These are phyloP conservation scores for Pseudochirops corinnae DNA, from an alignment of 2,797 vertebrate species.

Conservation along the genomic window DNA sequence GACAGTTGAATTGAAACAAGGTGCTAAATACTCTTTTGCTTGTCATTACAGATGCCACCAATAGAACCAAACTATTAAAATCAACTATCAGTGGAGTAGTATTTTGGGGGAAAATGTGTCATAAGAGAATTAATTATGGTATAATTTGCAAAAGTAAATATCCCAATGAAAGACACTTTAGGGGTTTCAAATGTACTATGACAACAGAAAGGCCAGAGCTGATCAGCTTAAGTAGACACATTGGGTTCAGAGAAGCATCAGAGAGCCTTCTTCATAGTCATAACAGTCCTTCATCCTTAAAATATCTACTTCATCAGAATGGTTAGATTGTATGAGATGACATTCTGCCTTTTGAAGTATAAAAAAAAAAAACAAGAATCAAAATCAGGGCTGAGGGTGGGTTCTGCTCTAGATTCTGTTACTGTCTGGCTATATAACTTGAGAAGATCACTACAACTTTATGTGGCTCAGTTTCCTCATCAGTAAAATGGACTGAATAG, in stretches of 20 bases:
- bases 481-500: conserved; percentile 25
- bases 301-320: not conserved
- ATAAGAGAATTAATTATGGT: conserved; percentile 44
- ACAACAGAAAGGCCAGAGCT: not conserved
- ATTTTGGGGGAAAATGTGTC: not conserved
- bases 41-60: not conserved
- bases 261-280: conserved; percentile 19
- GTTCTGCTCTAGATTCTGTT: not conserved
- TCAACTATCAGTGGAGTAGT: not conserved
- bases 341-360: not conserved
- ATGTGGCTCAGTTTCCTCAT: not conserved
- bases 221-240: conserved; percentile 34
- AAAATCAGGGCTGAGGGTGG: not conserved
- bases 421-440: not conserved
- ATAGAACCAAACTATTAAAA: conserved; percentile 24
- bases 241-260: conserved; percentile 1
- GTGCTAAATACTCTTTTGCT: too few species aligned
- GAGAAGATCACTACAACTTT: not conserved
- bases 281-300: conserved; percentile 32
- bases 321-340: conserved; percentile 10
- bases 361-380: not conserved
- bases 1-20: too few species aligned
- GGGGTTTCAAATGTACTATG: conserved; percentile 36
- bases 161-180: conserved; percentile 46
- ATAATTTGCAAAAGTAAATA: conserved; percentile 45